Evolutionary conservation across 2,113 vertebrate genomes (phyloP).

Genomic region (Oenanthe oenanthe): DNA sequence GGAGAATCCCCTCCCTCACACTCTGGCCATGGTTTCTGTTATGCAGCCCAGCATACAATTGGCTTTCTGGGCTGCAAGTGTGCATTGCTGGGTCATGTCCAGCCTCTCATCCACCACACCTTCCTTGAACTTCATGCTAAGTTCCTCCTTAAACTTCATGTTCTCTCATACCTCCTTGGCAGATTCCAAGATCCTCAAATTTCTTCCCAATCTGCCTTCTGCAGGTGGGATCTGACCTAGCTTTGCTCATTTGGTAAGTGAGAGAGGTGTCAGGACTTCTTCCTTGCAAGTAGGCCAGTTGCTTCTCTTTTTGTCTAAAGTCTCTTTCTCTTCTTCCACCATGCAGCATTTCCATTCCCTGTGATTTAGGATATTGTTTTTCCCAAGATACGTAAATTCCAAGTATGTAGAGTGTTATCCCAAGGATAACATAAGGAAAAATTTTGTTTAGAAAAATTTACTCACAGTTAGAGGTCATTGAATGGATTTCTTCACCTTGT

Average conservation of each 20-base stretch:
- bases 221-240: background rate
- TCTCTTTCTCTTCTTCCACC: background rate
- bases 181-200: background rate
- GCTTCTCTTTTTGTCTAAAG: background rate
- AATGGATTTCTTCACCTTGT: background rate
- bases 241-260: background rate
- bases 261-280: background rate
- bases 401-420: background rate
- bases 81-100: background rate
- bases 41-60: rapidly evolving
- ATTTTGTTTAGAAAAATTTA: background rate
- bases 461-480: background rate
- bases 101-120: background rate
- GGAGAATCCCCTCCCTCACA: background rate
- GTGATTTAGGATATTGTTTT: background rate
- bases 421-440: background rate
- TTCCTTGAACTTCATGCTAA: background rate
- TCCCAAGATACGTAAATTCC: background rate
- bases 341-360: background rate
- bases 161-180: background rate
- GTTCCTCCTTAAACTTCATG: background rate
- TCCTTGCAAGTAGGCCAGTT: background rate
- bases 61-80: background rate
- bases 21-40: background rate
- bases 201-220: background rate